Base-by-base conservation (phyloP, 1,140 invertebrate species). In the Leptestheria dahalacensis region DNA sequence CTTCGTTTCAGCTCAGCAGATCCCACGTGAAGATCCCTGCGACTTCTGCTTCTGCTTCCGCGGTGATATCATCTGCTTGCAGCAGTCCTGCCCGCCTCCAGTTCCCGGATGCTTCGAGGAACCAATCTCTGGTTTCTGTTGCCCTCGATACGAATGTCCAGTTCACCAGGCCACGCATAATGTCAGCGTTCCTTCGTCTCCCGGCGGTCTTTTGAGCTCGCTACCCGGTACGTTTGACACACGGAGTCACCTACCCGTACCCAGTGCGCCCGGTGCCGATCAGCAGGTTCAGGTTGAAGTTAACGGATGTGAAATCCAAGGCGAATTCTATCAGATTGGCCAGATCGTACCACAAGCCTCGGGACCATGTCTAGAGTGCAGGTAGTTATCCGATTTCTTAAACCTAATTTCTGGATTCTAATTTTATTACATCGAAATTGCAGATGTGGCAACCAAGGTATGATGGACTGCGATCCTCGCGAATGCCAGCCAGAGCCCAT, bases 11-110 rank as follows among this genome's bases (percentile, higher is more conserved):
- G 91, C 91, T 3, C 90, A 94, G 74, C 91, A 95, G 75, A 92
- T 95, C 63, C 90, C 90, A 21, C 76, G 90, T 65, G 86, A 91
- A 61, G 88, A 95, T 75, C 88, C 91, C 26, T 95, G 91, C 69
- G 90, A 94, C 68, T 95, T 94, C 77, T 95, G 91, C 73, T 95
- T 95, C 82, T 95, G 91, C 77, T 95, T 94, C 77, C 80, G 91
- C 72, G 90, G 89, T 69, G 91, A 94, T 68, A 93, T 95, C 63
- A 94, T 95, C 64, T 95, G 91, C 66, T 74, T 95, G 48, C 90
- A 94, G 73, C 91, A 95, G 70, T 91, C 88, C 67, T 95, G 91
- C 74, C 91, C 91, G 54, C 90, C 90, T 26, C 91, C 91, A 50
- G 91, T 93, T 64, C 80, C 83, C 47, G 85, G 85, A 28, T 95